phyloP scores from a whole-genome alignment of 2,797 vertebrate species.

The Esox masquinongy region DNA sequence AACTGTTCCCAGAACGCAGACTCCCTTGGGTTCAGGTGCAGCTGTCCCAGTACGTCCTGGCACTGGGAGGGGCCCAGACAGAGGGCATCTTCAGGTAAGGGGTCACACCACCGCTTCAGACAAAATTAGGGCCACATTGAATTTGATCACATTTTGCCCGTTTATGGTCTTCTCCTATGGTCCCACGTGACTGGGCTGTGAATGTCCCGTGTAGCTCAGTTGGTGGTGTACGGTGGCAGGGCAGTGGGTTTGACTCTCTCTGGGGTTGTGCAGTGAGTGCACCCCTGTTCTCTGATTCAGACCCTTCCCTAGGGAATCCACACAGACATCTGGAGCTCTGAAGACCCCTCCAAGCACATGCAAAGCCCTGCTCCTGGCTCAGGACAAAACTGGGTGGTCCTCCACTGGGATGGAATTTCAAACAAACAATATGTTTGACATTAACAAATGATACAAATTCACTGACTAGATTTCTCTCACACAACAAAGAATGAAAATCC shows the following conservation, averaged over 20 bases:
- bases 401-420: background rate
- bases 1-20: constrained; percentile 67
- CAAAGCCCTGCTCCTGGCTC: background rate
- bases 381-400: background rate
- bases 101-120: background rate
- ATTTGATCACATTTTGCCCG: background rate
- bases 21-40: constrained; percentile 83
- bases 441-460: background rate
- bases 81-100: constrained; percentile 83
- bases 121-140: background rate
- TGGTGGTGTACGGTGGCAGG: too few species aligned
- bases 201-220: too few species aligned
- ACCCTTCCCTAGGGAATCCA: background rate
- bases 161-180: background rate
- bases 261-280: background rate
- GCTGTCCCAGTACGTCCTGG: constrained; percentile 77
- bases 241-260: too few species aligned
- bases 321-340: background rate
- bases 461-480: background rate
- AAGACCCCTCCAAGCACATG: background rate
- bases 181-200: background rate
- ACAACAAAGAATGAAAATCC: background rate
- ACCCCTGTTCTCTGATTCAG: background rate
- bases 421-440: background rate
- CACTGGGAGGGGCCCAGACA: constrained; percentile 75